Base-by-base conservation (phyloP, 2,888 invertebrate genomes). In the Drosophila quinaria region DNA sequence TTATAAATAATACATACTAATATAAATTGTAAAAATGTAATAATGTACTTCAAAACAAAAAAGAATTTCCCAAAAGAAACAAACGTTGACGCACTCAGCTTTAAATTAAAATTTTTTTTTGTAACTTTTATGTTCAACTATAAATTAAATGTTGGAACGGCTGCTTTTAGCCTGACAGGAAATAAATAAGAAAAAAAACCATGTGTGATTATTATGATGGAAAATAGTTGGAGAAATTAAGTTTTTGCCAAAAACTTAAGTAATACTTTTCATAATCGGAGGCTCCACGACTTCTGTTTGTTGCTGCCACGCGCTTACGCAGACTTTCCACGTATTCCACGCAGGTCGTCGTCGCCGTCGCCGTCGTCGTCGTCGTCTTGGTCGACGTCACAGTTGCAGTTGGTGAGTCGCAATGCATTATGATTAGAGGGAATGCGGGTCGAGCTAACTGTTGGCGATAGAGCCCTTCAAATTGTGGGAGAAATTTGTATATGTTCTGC, bases 391-490 rank as follows among this genome's bases (percentile, higher is more conserved):
- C 37, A 10, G 37, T 25, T 37, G n/a, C 10, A n/a, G 19, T 22
- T 4, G 54, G 54, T 74, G 74, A 70, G 74, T 78, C 46, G 33
- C n/a, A 31, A 52, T 50, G 74, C 69, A 69, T 64, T 70, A 31
- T 56, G 61, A 75, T 70, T 75, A 56, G 22, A 75, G 52, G 59
- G 42, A 65, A 76, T 76, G 76, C 79, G 76, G 76, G 76, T 78
- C n/a, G 42, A 55, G 61, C 54, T 41, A 64, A 59, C 72, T 46
- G 56, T 61, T 60, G 29, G 39, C 60, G 31, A 63, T 68, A 61
- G 65, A 56, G 72, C 58, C 67, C 61, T 67, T 64, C 37, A 56
- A 47, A 74, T 74, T 78, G 75, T 82, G 88, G 78, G 83, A 88
- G 84, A 76, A 74, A 71, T 69, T 75, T 63, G 49, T 70, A 37